Evolutionary conservation across 2,113 vertebrate species (phyloP), one percentile per base, ranked within the genome.

Genomic region (Lamprotornis superbus): DNA sequence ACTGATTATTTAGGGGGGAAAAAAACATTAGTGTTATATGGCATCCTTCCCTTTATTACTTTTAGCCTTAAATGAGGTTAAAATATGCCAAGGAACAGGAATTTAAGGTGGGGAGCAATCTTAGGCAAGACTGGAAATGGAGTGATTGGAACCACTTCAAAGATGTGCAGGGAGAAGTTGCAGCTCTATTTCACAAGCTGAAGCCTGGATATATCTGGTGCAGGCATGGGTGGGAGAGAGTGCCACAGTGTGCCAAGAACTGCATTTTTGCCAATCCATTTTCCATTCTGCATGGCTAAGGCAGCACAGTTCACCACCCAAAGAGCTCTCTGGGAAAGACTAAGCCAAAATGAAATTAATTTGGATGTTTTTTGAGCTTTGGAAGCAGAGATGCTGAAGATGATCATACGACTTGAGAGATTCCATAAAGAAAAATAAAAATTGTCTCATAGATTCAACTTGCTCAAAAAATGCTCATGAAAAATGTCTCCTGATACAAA

Each of bases 351-450:
- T 27, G 17, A 46, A 56, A 40, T 27, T 19, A 23, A 75, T 52
- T 56, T 19, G 11, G 12, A 31, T n/a, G 2, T 2, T 47, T 42
- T 78, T 44, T 20, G 5, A 53, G 42, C 9, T 68, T 15, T 39
- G 28, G 47, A 79, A 84, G 12, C 23, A 55, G 33, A 50, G 37
- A 19, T 22, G 21, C 28, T 40, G 42, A 63, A 85, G 49, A 21
- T 7, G 4, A 15, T 28, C 3, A 2, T 5, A 23, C 0, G 0
- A 7, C 19, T 33, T 5, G 1, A 76, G 59, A 90, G 50, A 61
- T 27, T 61, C 63, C 15, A 3, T 24, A 15, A 59, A 59, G 16
- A 76, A 70, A 49, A 83, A 57, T 15, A 76, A 70, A 49, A 83
- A 57, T 15, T 12, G 44, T 15, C 47, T 61, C 47, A 13, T 31